Evolutionary conservation across 2,113 vertebrate species (phyloP), one percentile per base, ranked within the genome.

Genomic region (Carassius carassius): DNA sequence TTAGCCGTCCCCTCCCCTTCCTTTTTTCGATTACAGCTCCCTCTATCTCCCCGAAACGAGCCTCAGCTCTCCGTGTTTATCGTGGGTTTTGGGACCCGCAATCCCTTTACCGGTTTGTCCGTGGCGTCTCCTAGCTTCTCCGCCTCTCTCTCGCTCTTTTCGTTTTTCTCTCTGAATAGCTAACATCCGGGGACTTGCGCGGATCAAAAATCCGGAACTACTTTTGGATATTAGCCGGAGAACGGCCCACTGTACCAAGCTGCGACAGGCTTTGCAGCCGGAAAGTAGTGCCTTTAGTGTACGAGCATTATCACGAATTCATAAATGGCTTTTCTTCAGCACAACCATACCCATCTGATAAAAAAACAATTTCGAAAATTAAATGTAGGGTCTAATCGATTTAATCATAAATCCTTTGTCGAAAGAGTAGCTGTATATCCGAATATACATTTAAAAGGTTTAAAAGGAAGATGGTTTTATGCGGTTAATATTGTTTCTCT

Each of bases 151-250:
- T 80, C 56, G 93, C 41, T 44, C 41, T 10, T 44, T 93, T 93
- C 89, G 94, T 92, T 92, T 94, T 94, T 94, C 94, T 94, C 90
- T 94, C 88, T 70, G 78, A 88, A 92, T 88, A 86, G 92, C 91
- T 92, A 94, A 95, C 95, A 95, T 95, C 94, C 94, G 95, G 94
- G 94, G 88, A 92, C 91, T 91, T 91, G 85, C 87, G 87, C 89
- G 78, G 80, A 69, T 75, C 58, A 90, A 88, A 87, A 86, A 90
- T 86, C 92, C 92, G 93, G 95, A 94, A 93, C 95, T 95, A 95
- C 95, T 95, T 95, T 93, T 89, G 82, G 16, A 80, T 78, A 73
- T 85, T 62, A 84, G 81, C 69, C 76, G 91, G 86, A 90, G 77
- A 85, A 91, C 90, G 90, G 75, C 86, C 90, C 90, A 86, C 84